These are phyloP conservation scores for Holothuria glaberrima DNA, from an alignment of 35 echinoderm and acorn worm genomes.

Conservation along the genomic window DNA sequence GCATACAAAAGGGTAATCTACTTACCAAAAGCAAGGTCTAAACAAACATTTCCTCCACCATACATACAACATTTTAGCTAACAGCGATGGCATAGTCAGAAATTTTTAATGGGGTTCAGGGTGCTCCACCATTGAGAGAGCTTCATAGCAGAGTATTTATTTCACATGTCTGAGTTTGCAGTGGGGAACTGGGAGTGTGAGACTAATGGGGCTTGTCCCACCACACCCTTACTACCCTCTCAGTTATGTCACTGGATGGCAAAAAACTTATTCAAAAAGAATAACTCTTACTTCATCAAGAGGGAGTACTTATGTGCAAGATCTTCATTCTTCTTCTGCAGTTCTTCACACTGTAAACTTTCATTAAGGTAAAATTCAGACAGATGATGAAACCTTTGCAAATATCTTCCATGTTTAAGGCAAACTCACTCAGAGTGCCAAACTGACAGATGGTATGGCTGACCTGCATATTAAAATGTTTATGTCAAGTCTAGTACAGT, in stretches of 20 bases:
- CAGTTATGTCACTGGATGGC: not conserved
- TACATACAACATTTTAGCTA: no score
- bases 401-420: not conserved
- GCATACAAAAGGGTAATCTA: no score
- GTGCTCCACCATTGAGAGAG: no score
- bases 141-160: no score
- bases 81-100: no score
- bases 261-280: not conserved
- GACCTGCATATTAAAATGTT: not conserved
- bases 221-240: not conserved
- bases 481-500: no score
- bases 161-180: not conserved
- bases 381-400: not conserved
- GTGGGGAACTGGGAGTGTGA: not conserved
- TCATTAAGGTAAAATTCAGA: not conserved
- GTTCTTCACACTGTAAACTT: slow-evolving; percentile 30
- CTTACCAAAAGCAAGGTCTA: no score
- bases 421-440: not conserved
- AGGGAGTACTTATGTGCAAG: slow-evolving; percentile 6
- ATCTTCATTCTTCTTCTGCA: slow-evolving; percentile 22
- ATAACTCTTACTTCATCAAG: slow-evolving; percentile 1
- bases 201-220: not conserved
- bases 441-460: not conserved
- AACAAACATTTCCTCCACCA: no score
- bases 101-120: no score